Percentiles rank a stretch among this genome's conserved stretches.
Conservation (phyloP, 2,113 vertebrate genomes). For the Ctenomys sociabilis region DNA sequence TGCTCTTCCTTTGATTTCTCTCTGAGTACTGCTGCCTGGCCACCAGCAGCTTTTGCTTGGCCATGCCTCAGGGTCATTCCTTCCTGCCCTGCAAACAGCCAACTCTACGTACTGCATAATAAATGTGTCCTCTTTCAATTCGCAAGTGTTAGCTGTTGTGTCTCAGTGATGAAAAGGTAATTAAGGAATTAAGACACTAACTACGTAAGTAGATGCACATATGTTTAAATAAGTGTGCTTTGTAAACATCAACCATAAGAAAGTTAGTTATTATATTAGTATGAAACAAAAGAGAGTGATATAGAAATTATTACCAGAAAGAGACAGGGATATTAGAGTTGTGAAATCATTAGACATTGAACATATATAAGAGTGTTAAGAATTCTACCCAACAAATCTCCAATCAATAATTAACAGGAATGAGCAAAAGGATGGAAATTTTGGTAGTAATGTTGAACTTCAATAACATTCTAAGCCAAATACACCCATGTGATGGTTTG, state of each 20-base stretch:
- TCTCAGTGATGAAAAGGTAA: no score
- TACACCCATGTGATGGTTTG: no score
- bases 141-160: no score
- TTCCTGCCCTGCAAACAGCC: no score
- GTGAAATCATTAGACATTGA: not conserved
- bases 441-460: not conserved
- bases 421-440: not conserved
- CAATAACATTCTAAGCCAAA: not conserved
- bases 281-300: not conserved
- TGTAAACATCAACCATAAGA: not conserved
- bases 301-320: not conserved
- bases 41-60: no score
- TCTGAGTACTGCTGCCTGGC: no score
- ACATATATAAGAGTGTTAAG: not conserved
- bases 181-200: no score
- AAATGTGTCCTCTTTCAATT: no score
- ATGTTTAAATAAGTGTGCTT: not conserved
- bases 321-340: not conserved
- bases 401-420: not conserved
- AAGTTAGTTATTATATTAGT: no score
- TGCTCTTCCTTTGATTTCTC: no score
- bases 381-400: not conserved
- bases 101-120: no score
- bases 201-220: not conserved
- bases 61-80: no score